Percentiles rank a stretch among this genome's conserved stretches.
Conservation (phyloP, 2,888 invertebrate species). For the Tridacna crocea region DNA sequence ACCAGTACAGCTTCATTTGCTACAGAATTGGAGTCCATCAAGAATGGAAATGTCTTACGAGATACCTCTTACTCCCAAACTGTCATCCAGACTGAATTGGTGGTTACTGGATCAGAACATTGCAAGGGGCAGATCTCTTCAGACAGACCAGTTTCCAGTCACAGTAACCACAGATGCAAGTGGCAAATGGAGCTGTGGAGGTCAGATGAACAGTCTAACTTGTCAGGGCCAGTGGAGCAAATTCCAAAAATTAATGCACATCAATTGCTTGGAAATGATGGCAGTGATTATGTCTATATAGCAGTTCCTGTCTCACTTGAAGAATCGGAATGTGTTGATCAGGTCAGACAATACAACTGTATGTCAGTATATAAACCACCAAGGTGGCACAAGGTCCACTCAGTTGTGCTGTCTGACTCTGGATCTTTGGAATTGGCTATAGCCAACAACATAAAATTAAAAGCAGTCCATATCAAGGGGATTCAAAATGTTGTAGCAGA, state of each 20-base stretch:
- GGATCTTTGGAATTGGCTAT: constrained; percentile 42
- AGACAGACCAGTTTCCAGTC: not conserved
- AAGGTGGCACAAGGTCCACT: constrained; percentile 36
- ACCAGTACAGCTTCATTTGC: too few species aligned
- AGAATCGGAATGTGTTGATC: constrained; percentile 37
- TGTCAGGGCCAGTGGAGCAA: constrained; percentile 37
- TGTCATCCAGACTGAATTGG: constrained; percentile 23
- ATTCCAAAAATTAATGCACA: constrained; percentile 32
- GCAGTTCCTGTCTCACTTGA: constrained; percentile 28
- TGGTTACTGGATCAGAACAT: too few species aligned
- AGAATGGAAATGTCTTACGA: constrained; percentile 24
- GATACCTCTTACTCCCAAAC: constrained; percentile 16
- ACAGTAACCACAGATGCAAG: constrained; percentile 54
- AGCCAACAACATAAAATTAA: constrained; percentile 41
- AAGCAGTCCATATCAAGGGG: constrained; percentile 52
- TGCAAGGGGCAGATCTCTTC: constrained; percentile 36
- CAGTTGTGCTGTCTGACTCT: constrained; percentile 36
- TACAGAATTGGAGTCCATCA: constrained; percentile 36
- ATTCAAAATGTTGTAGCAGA: constrained; percentile 49
- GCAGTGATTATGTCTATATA: constrained; percentile 28
- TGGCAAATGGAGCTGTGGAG: constrained; percentile 33
- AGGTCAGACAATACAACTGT: too few species aligned
- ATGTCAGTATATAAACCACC: constrained; percentile 41
- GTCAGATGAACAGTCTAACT: too few species aligned
- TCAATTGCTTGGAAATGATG: constrained; percentile 48